A percentile compares a stretch with the other conserved stretches of the same genome.
Evolutionary conservation across 2,888 invertebrate genomes (phyloP).

Genomic region (Pseudeuparius sepicola): DNA sequence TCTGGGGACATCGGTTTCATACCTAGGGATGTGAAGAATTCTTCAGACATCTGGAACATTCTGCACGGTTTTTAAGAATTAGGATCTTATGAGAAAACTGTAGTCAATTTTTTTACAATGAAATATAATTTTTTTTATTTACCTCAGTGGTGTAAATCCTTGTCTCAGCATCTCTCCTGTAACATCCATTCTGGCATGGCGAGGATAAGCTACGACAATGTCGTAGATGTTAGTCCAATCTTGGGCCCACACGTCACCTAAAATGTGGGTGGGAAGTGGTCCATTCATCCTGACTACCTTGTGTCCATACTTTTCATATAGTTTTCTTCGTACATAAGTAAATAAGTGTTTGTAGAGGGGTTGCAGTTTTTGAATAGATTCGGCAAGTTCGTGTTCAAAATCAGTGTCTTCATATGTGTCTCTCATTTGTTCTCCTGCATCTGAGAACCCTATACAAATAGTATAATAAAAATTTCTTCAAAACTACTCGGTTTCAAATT

Average conservation of each 20-base stretch:
- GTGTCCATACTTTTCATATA: constrained; percentile 41
- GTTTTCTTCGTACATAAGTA: constrained; percentile 64
- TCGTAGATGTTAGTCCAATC: constrained; percentile 70
- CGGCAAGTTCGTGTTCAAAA: constrained; percentile 48
- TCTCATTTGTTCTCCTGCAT: constrained; percentile 75
- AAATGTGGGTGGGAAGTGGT: constrained; percentile 74
- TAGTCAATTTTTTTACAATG: too few species aligned
- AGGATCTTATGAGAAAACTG: too few species aligned
- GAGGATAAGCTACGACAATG: constrained; percentile 65
- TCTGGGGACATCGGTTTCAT: constrained; percentile 70
- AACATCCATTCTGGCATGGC: constrained; percentile 59
- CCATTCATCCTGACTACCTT: constrained; percentile 50
- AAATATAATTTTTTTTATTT: too few species aligned
- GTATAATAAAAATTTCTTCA: too few species aligned
- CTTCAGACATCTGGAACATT: constrained; percentile 75
- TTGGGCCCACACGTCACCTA: constrained; percentile 82
- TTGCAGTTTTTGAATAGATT: constrained; percentile 52
- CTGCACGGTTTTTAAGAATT: too few species aligned
- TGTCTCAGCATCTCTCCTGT: constrained; percentile 67
- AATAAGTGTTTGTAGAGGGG: constrained; percentile 77
- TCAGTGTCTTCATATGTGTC: constrained; percentile 61
- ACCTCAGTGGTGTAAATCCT: constrained; percentile 64
- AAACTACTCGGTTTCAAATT: too few species aligned
- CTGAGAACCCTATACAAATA: constrained; percentile 52
- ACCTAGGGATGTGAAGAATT: constrained; percentile 73